Evolutionary conservation across 1,140 invertebrate species (phyloP), one percentile per base, ranked within the genome.

Genomic region (Drosophila saltans): DNA sequence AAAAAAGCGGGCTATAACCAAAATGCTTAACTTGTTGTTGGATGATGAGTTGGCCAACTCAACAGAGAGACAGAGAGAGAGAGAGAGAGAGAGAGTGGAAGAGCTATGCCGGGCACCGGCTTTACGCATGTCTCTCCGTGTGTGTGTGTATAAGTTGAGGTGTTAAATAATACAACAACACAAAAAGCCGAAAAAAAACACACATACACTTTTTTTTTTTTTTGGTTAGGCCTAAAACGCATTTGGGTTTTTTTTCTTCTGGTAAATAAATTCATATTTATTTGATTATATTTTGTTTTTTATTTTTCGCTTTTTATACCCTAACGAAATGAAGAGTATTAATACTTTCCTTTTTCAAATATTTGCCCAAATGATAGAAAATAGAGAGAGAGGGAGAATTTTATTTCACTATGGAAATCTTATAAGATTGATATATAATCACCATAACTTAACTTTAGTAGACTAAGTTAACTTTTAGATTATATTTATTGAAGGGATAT

Each of bases 161-260:
- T 89, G 80, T 88, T 88, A 89, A 88, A 83, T 89, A 88, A 88
- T 41, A 74, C 56, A 80, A 28, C 24, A 39, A 40, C 58, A 55
- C 43, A 43, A 64, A 67, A 75, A 21, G 21, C 21, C 43, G 24
- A 64, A 33, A 63, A 52, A 48, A 48, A 52, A 52, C 21, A 48
- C 21, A 48, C 21, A 45, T 16, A 7, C 0, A 9, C 28, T 62
- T 58, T 63, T 41, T 11, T 41, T 7, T 45, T 6, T 16, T 70
- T 55, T 77, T 77, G 60, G 72, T 39, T 67, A 68, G 59, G 73
- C 77, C 83, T 83, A 84, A 88, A 78, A 89, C 73, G 84, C 84
- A 89, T 85, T 88, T 62, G 10, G 30, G 39, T 43, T 84, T 80
- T 80, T 80, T 66, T 75, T 36, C 33, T 7, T 7, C 33, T 78